These are phyloP conservation scores for Alexandromys fortis DNA, from an alignment of 2,113 vertebrate species.

Conservation along the genomic window DNA sequence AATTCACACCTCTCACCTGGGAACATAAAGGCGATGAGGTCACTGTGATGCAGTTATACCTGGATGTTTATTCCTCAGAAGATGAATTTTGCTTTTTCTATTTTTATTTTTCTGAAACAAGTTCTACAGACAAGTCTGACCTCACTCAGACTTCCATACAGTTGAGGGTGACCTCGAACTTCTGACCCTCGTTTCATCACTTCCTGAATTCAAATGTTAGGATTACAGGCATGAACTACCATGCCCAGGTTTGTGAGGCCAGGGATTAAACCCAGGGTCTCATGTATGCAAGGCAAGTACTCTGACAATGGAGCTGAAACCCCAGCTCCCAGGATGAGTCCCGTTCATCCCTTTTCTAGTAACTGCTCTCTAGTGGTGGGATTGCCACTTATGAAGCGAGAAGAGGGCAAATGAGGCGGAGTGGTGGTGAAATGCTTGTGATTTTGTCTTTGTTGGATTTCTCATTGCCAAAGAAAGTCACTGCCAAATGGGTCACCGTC, in stretches of 20 bases:
- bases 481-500: neutral
- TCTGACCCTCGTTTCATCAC: neutral
- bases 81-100: neutral
- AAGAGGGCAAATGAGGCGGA: neutral
- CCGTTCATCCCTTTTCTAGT: neutral
- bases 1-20: constrained; percentile 34
- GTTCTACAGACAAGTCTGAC: neutral
- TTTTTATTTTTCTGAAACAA: neutral
- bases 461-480: neutral
- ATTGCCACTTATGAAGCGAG: neutral
- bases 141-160: neutral
- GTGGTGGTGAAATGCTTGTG: neutral
- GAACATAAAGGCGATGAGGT: constrained; percentile 30
- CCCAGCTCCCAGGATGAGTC: neutral
- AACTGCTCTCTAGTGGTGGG: neutral
- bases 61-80: constrained; percentile 25
- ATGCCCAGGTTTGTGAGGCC: neutral
- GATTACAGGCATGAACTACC: neutral
- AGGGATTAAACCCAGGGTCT: neutral
- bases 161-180: neutral
- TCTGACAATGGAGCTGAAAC: neutral
- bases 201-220: neutral
- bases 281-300: neutral
- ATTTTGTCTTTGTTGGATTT: neutral
- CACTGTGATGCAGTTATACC: neutral